phyloP scores from a whole-genome alignment of 2,113 vertebrate species.

The Clinocottus analis region DNA sequence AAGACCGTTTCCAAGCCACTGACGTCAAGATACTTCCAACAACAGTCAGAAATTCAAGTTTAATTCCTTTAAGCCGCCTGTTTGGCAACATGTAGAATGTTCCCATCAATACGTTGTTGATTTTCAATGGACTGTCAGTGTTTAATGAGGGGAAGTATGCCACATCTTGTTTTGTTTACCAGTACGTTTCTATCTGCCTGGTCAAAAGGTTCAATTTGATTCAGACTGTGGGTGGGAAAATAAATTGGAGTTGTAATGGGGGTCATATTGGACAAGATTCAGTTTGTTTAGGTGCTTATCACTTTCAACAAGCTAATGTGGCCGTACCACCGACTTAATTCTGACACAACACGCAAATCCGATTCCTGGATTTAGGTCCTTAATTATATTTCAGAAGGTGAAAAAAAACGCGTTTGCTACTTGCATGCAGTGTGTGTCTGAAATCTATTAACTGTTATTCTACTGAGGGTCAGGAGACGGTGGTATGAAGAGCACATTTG shows the following conservation, averaged over 20 bases:
- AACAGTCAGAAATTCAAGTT: slow-evolving; percentile 48
- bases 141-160: slow-evolving; percentile 65
- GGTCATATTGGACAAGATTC: slow-evolving; percentile 60
- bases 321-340: slow-evolving; percentile 12
- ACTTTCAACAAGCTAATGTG: slow-evolving; percentile 39
- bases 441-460: slow-evolving; percentile 18
- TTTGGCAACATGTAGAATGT: slow-evolving; percentile 54
- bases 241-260: slow-evolving; percentile 71
- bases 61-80: slow-evolving; percentile 65
- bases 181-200: slow-evolving; percentile 55
- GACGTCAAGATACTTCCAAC: slow-evolving; percentile 56
- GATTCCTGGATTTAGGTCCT: slow-evolving; percentile 19
- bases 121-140: slow-evolving; percentile 68
- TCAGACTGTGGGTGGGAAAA: slow-evolving; percentile 64
- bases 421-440: background rate
- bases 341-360: slow-evolving; percentile 15
- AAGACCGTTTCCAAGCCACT: slow-evolving; percentile 26
- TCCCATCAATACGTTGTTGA: slow-evolving; percentile 67
- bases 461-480: background rate
- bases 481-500: slow-evolving; percentile 6
- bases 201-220: slow-evolving; percentile 74
- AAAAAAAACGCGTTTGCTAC: background rate
- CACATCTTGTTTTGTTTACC: slow-evolving; percentile 71
- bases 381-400: slow-evolving; percentile 22
- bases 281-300: slow-evolving; percentile 53